Evolutionary conservation across 2,888 invertebrate species (phyloP), one percentile per base, ranked within the genome.

Genomic region (Trichogramma dendrolimi): DNA sequence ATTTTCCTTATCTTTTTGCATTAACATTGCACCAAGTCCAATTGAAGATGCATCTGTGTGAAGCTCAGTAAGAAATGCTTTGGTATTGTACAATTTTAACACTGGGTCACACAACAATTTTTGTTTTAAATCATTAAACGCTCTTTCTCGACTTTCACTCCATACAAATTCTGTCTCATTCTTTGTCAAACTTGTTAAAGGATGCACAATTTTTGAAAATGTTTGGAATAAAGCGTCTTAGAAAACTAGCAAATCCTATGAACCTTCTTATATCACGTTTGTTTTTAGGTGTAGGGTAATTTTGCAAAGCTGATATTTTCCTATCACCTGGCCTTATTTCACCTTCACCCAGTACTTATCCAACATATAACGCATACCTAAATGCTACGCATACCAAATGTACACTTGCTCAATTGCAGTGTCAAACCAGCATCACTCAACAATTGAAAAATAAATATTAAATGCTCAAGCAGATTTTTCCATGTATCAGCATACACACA

Each of bases 1-100:
- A 10, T 11, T 27, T 44, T 50, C 55, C 0, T 3, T 55, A 41
- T 60, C 55, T 4, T 27, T n/a, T 43, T 61, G 61, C 5, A 61
- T 46, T 7, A 61, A 43, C 42, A 57, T 61, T 7, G 61, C 61
- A 27, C 14, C 61, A 2, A 61, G n/a, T n/a, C 61, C 57, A 4
- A 47, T n/a, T 5, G 48, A 14, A 8, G 57, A 61, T 3, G 61
- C 56, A 27, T 61, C 61, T 2, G 61, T 61, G n/a, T 61, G 55
- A 8, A 61, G 14, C 27, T 61, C 57, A 4, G 58, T 58, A 4
- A 6, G 11, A 2, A 4, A n/a, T 5, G 55, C 58, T 6, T 59
- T 11, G 0, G 43, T 5, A 46, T 51, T 44, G 14, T 40, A 58
- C 6, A 59, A 47, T 10, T 40, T 40, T 6, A 59, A 46, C 38